Evolutionary conservation across 2,113 vertebrate genomes (phyloP), one percentile per base, ranked within the genome.

Genomic region (Indicator maculatus): DNA sequence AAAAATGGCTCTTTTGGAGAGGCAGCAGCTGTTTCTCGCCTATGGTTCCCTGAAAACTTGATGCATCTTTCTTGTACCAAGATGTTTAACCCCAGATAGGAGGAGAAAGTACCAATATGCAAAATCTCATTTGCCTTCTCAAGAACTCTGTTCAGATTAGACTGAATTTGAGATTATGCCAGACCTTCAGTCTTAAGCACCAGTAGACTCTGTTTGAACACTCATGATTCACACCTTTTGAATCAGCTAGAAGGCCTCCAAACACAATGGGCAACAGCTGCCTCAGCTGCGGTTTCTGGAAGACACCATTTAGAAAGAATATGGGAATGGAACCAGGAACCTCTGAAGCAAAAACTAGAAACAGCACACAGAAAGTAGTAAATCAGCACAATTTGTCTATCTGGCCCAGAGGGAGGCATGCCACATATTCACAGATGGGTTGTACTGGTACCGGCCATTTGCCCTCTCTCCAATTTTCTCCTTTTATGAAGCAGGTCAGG

Each of bases 191-290:
- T 28, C 59, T 50, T 12, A 45, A 77, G 59, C 41, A 83, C 27
- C 36, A 58, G 23, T 70, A 58, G 60, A 12, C 30, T n/a, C 26
- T 16, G 11, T 44, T 84, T 52, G 15, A 88, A 47, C 26, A 61
- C 15, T 30, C 52, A 19, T 1, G 3, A 69, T 28, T 53, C 24
- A 41, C 1, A 19, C 13, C 23, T 53, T 84, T 84, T 0, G 0
- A 44, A 89, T 41, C 31, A 56, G 23, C 38, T 16, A 31, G 38
- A 30, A 0, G 3, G 67, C 20, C 55, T 86, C 47, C 56, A 71
- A 71, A 77, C 44, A 41, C 31, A 20, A 74, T 71, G 8, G 13
- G 60, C 59, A 86, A 73, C 36, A 83, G 50, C 64, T 77, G 59
- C 38, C 47, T 77, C 31, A 6, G 77, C 58, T 83, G 33, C 82